phyloP scores from a whole-genome alignment of 2,113 vertebrate species.

The Nibea albiflora region DNA sequence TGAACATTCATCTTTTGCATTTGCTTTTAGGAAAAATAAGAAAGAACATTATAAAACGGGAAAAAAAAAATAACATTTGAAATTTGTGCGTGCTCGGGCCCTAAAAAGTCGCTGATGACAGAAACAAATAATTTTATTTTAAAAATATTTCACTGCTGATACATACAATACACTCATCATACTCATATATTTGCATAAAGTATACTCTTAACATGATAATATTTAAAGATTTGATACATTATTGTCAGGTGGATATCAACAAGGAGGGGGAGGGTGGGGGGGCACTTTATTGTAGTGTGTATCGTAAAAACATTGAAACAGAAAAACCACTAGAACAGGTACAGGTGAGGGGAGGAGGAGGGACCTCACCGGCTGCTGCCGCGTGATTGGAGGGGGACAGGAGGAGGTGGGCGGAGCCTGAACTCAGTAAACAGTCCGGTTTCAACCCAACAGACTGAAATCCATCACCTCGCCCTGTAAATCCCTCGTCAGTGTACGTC shows the following conservation, averaged over 20 bases:
- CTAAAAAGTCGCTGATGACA: conserved; percentile 78
- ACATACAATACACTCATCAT: conserved; percentile 99
- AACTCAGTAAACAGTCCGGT: neutral
- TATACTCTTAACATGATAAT: conserved; percentile 97
- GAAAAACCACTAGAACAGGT: conserved; percentile 82
- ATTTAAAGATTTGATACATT: conserved; percentile 97
- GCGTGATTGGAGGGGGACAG: conserved; percentile 40
- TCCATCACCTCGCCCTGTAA: too few species aligned
- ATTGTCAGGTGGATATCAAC: conserved; percentile 90
- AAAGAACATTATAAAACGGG: too few species aligned
- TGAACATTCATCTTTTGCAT: too few species aligned
- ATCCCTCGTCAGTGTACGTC: too few species aligned
- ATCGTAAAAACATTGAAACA: conserved; percentile 93
- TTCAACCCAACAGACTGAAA: neutral
- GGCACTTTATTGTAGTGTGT: conserved; percentile 84
- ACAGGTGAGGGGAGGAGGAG: conserved; percentile 19
- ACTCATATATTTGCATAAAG: conserved; percentile 97
- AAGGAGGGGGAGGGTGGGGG: conserved; percentile 73
- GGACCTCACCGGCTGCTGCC: conserved; percentile 40
- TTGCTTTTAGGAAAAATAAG: too few species aligned
- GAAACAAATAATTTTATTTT: conserved; percentile 93
- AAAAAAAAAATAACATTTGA: too few species aligned
- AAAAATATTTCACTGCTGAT: conserved; percentile 99
- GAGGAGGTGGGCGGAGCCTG: conserved; percentile 1
- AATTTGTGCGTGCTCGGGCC: too few species aligned